Percentiles rank a stretch among this genome's conserved stretches.
Conservation (phyloP, 2,797 vertebrate species). For the Rhynchonycteris naso region DNA sequence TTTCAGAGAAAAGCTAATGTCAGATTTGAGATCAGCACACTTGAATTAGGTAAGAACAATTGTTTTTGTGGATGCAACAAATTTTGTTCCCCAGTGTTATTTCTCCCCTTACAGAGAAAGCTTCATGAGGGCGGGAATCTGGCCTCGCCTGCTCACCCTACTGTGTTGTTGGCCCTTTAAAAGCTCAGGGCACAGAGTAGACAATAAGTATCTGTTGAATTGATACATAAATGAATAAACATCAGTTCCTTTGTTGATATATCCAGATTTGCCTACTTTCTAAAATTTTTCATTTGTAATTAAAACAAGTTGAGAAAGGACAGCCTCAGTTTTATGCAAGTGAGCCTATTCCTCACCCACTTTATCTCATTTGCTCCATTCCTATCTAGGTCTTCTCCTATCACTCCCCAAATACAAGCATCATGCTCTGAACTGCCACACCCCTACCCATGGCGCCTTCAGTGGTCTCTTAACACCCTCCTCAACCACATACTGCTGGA, state of each 20-base stretch:
- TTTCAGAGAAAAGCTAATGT: too few relatives aligned
- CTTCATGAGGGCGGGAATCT: not conserved
- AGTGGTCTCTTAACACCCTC: not conserved
- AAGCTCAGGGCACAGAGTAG: fast-evolving
- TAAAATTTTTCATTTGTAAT: not conserved
- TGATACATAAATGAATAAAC: not conserved
- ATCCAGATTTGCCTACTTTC: not conserved
- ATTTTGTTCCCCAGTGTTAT: too few relatives aligned
- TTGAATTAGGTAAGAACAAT: too few relatives aligned
- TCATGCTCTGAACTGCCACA: not conserved
- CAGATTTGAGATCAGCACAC: too few relatives aligned
- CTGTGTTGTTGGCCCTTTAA: not conserved
- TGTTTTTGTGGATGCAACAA: too few relatives aligned
- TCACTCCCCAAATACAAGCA: not conserved
- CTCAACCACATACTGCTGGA: not conserved
- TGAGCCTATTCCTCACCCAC: not conserved
- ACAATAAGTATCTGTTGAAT: not conserved
- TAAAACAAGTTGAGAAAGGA: not conserved
- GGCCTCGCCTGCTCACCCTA: not conserved
- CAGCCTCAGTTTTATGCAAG: not conserved
- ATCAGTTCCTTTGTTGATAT: not conserved
- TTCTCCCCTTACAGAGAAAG: not conserved
- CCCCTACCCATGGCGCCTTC: not conserved
- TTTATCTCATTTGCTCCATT: not conserved
- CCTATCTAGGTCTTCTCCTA: not conserved